Conservation (phyloP, 1,140 invertebrate species). For the Drosophila kepulauana region DNA sequence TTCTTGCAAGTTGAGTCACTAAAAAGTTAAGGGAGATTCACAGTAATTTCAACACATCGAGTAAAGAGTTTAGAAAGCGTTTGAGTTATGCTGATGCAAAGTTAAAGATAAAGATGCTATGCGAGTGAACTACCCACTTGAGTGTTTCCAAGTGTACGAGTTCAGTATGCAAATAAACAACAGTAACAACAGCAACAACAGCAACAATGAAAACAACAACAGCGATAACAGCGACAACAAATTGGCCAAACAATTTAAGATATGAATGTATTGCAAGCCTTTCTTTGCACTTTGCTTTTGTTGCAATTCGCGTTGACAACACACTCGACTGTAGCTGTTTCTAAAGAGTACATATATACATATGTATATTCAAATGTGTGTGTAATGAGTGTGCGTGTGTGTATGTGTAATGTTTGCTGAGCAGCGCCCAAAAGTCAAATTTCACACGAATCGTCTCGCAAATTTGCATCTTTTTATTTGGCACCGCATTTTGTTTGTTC, state of each 20-base stretch:
- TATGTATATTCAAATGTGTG: neutral
- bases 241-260: constrained; percentile 5
- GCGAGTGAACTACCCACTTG: constrained; percentile 14
- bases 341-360: neutral
- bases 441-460: constrained; percentile 56
- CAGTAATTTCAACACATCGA: too few species aligned
- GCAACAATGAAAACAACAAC: neutral
- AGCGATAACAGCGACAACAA: constrained; percentile 5
- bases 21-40: neutral
- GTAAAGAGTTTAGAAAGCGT: constrained; percentile 19
- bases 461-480: constrained; percentile 70
- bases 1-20: neutral
- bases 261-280: constrained; percentile 51
- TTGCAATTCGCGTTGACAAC: constrained; percentile 40
- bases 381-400: neutral
- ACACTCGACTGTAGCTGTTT: constrained; percentile 7
- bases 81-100: constrained; percentile 7
- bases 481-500: constrained; percentile 63
- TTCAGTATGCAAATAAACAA: constrained; percentile 14
- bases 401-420: constrained; percentile 38
- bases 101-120: neutral
- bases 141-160: constrained; percentile 13
- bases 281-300: constrained; percentile 66
- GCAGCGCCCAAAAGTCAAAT: constrained; percentile 49
- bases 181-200: constrained; percentile 4